Conservation (phyloP, 1,140 invertebrate genomes). For the Drosophila ananassae region DNA sequence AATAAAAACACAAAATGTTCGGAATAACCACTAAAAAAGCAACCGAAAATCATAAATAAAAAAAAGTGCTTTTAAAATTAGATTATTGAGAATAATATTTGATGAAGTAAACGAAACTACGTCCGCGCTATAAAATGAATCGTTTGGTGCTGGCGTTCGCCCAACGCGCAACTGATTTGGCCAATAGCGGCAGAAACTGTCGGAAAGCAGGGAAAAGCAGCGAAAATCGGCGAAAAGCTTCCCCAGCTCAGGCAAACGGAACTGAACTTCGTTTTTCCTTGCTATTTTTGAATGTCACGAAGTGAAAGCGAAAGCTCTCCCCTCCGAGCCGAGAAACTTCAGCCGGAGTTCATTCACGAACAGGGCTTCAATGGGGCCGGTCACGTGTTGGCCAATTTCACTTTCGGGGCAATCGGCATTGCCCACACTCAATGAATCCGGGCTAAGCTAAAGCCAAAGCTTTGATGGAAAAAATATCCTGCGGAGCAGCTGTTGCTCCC, state of each 20-base stretch:
- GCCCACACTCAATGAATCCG: slow-evolving; percentile 22
- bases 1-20: neutral
- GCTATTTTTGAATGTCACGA: slow-evolving; percentile 30
- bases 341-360: slow-evolving; percentile 59
- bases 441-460: slow-evolving; percentile 41
- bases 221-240: slow-evolving; percentile 45
- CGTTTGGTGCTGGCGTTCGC: slow-evolving; percentile 62
- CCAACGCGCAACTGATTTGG: slow-evolving; percentile 71
- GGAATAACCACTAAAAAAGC: neutral
- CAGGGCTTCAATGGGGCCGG: slow-evolving; percentile 33
- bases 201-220: slow-evolving; percentile 17
- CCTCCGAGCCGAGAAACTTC: slow-evolving; percentile 14
- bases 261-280: slow-evolving; percentile 49
- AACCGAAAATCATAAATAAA: neutral
- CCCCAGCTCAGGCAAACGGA: slow-evolving; percentile 2
- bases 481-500: slow-evolving; percentile 44
- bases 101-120: slow-evolving; percentile 6
- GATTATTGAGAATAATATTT: slow-evolving; percentile 12
- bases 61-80: slow-evolving; percentile 3
- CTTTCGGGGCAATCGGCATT: slow-evolving; percentile 20
- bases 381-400: slow-evolving; percentile 53
- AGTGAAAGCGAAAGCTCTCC: slow-evolving; percentile 45
- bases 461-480: neutral
- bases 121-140: slow-evolving; percentile 38
- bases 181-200: slow-evolving; percentile 34